Base-by-base conservation (phyloP, 2,113 vertebrate species). In the Deroptyus accipitrinus region DNA sequence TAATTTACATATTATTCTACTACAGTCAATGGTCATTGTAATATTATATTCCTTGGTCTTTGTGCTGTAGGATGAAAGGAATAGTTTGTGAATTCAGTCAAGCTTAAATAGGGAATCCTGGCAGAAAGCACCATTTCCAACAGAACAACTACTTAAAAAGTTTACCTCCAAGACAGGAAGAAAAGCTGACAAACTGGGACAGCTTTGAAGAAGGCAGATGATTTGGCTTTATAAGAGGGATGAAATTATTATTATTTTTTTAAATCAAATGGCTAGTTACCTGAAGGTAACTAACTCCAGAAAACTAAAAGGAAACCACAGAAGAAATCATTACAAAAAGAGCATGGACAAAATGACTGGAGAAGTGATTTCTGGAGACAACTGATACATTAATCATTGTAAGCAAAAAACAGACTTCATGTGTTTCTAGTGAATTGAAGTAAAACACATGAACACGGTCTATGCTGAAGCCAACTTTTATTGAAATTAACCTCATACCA, bases 281-380 rank as follows among this genome's bases (percentile, higher is more conserved):
- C 5, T 46, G 12, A 46, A 6, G 2, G 2, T 49, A 46, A n/a
- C 5, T 51, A 59, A 44, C 0, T 3, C 24, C 30, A 82, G n/a
- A 59, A 87, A 92, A 46, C 6, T 11, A 41, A 79, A 83, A 72
- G 5, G 5, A 52, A 80, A 44, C 2, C 4, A 12, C 11, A 66
- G 27, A 31, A 77, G 10, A 74, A 39, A 63, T 67, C 10, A 62
- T 17, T 57, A 20, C 12, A 35, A 79, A 72, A 37, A 10, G 2
- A 73, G 2, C 2, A 33, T 15, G 13, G 59, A 54, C 5, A 64
- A 67, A 76, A 42, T 25, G 6, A 41, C 4, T 57, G 19, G 24
- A 54, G 33, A 82, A 93, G 19, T 0, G 0, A 73, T 88, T 85
- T 86, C 20, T 20, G 42, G 49, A 74, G 31, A 17, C 7, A 74